Conservation (phyloP, 2,888 invertebrate species). For the Dexiosoma caninum region DNA sequence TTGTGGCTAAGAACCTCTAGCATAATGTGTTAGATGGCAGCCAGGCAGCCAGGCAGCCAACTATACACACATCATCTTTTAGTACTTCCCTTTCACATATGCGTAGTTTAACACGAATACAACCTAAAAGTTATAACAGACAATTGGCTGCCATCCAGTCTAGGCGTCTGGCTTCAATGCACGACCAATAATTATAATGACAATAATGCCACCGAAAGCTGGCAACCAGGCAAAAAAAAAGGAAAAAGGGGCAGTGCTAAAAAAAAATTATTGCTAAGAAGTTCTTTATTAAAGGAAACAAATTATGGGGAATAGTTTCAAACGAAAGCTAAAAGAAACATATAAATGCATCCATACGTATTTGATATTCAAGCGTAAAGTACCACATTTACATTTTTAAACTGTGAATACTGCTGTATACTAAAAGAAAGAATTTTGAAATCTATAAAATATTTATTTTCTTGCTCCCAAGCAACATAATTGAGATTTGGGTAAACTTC, state of each 20-base stretch:
- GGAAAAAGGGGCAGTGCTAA: neutral
- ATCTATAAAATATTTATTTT: too few species aligned
- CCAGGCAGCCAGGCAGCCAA: neutral
- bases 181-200: slow-evolving; percentile 59
- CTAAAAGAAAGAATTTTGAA: too few species aligned
- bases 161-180: slow-evolving; percentile 65
- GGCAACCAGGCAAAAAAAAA: neutral
- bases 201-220: slow-evolving; percentile 36
- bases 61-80: neutral
- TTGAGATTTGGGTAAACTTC: too few species aligned
- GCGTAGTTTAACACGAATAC: slow-evolving; percentile 10
- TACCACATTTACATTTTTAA: too few species aligned
- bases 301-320: neutral
- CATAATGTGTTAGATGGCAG: slow-evolving; percentile 27
- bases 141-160: slow-evolving; percentile 66
- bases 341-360: too few species aligned
- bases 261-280: neutral
- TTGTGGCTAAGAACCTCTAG: slow-evolving; percentile 10
- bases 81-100: slow-evolving; percentile 19
- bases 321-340: too few species aligned
- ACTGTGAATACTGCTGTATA: too few species aligned
- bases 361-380: too few species aligned
- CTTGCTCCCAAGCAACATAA: too few species aligned
- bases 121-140: slow-evolving; percentile 28
- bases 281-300: slow-evolving; percentile 4